phyloP scores from a whole-genome alignment of 2,888 invertebrate species.

The Neelides folsomi region DNA sequence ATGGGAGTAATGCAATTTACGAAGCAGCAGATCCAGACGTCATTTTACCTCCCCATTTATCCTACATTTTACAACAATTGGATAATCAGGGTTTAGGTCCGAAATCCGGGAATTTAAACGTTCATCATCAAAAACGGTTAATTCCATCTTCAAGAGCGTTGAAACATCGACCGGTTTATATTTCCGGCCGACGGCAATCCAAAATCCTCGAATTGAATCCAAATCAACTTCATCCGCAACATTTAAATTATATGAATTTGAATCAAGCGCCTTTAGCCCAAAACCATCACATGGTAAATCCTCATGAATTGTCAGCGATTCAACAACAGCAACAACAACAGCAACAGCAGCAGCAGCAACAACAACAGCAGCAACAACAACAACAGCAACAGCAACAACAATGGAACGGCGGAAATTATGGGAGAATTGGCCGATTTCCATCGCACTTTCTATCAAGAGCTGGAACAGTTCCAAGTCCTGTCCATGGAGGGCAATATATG shows the following conservation, averaged over 20 bases:
- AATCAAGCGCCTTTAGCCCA: background rate
- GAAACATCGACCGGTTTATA: slow-evolving; percentile 13
- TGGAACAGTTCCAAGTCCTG: background rate
- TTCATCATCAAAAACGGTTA: slow-evolving; percentile 1
- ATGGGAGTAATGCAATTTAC: slow-evolving; percentile 1
- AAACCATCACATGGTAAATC: too few species aligned
- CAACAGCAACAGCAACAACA: background rate
- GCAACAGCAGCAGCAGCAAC: slow-evolving; percentile 3
- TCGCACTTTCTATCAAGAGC: background rate
- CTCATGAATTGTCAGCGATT: too few species aligned
- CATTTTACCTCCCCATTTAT: slow-evolving; percentile 13
- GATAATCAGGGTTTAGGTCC: slow-evolving; percentile 18
- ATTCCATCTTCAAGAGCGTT: slow-evolving; percentile 15
- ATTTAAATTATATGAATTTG: background rate
- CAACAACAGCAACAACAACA: background rate
- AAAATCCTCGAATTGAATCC: background rate
- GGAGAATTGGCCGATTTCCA: background rate
- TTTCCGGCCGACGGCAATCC: slow-evolving; percentile 5
- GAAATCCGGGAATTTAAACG: slow-evolving; percentile 1
- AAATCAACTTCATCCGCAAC: background rate
- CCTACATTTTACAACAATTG: slow-evolving; percentile 17
- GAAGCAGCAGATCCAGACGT: slow-evolving; percentile 13
- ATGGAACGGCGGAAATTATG: background rate
- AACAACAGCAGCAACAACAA: slow-evolving; percentile 3
- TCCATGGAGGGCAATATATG: background rate